Evolutionary conservation across 2,888 invertebrate genomes (phyloP), one percentile per base, ranked within the genome.

Genomic region (Scotopteryx bipunctaria): DNA sequence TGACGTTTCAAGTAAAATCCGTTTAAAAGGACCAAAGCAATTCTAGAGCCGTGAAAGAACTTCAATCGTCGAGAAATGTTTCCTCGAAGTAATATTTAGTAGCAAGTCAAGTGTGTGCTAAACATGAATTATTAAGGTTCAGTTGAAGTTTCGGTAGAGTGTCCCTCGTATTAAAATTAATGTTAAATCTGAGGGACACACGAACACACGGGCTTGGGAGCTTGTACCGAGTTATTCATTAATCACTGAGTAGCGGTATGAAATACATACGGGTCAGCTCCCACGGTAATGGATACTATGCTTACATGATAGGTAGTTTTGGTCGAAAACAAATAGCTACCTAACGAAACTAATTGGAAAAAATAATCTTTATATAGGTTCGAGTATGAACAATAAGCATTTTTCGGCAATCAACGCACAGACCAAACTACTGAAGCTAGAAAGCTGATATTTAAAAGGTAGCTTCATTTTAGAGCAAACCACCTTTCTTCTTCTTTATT

Each of bases 71-170:
- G 15, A 43, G 47, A 35, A 48, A 40, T 32, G 27, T 48, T 53
- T 44, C 43, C 40, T 17, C 35, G 43, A 44, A 53, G 33, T 17
- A 40, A 44, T 48, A 44, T 40, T 42, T 49, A 37, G 35, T 33
- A 27, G 25, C 36, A 25, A 14, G 47, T 37, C 35, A 48, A 43
- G 53, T 44, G 38, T 53, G 33, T 43, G 40, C 33, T 47, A 40
- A 53, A 53, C 35, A 29, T 48, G 29, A 53, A 48, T 53, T 53
- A 48, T 44, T 47, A 44, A 48, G 48, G 53, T 47, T 48, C 42
- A 9, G 16, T 14, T 40, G 21, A 48, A 53, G 47, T 53, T 44
- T 38, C 21, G 27, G 8, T 25, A 21, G 36, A 48, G 43, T 51
- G 45, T 45, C 51, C 40, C 37, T 53, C 17, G 40, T 48, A 53